Conservation (phyloP, 2,888 invertebrate genomes). For the Epiblema foenella region DNA sequence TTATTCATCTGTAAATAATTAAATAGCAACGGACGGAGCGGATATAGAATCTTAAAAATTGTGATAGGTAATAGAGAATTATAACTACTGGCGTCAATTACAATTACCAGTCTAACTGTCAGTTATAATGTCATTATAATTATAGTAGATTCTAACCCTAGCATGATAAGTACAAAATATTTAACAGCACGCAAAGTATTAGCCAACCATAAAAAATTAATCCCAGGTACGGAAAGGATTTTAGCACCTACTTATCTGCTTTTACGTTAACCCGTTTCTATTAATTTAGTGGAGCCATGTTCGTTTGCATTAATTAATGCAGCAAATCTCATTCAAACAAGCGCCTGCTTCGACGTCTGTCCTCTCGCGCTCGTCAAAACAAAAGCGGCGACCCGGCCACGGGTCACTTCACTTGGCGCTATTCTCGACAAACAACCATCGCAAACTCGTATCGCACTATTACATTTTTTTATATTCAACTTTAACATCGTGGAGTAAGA, state of each 20-base stretch:
- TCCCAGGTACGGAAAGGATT: background rate
- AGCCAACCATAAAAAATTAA: background rate
- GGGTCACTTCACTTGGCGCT: slow-evolving; percentile 46
- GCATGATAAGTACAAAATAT: background rate
- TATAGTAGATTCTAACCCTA: no score
- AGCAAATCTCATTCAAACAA: slow-evolving; percentile 41
- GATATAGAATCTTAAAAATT: no score
- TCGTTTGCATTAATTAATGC: slow-evolving; percentile 43
- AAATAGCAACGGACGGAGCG: no score
- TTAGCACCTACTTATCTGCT: background rate
- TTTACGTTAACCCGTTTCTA: slow-evolving; percentile 2
- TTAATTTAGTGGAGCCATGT: slow-evolving; percentile 14
- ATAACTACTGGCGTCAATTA: no score
- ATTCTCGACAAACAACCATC: background rate
- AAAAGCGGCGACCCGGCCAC: slow-evolving; percentile 52
- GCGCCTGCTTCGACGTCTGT: slow-evolving; percentile 52
- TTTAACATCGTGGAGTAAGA: background rate
- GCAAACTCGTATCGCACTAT: slow-evolving; percentile 8
- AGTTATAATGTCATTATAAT: no score
- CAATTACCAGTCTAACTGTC: no score
- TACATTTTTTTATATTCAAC: background rate
- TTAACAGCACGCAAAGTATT: background rate
- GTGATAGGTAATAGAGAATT: no score
- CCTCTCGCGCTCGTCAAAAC: slow-evolving; percentile 52
- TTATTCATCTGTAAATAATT: no score